These are phyloP conservation scores for Clanis bilineata DNA, from an alignment of 2,888 invertebrate species.

Conservation along the genomic window DNA sequence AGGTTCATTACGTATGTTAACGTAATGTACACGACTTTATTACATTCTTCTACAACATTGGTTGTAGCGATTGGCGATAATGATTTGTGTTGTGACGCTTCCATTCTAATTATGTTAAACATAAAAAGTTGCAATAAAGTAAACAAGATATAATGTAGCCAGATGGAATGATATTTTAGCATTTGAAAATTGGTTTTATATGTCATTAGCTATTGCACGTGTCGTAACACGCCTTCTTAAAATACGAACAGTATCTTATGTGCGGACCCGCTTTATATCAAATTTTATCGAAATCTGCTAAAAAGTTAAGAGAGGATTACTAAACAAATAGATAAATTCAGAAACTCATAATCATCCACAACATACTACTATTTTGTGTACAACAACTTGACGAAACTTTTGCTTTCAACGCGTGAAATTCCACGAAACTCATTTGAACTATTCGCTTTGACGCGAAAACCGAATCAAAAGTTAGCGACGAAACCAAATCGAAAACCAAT, in stretches of 20 bases:
- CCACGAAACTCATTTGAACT: not conserved
- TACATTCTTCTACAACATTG: not conserved
- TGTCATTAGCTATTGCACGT: too few relatives aligned
- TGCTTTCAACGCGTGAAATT: not conserved
- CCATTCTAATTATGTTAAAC: not conserved
- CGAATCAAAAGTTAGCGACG: not conserved
- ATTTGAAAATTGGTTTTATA: too few relatives aligned
- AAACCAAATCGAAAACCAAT: not conserved
- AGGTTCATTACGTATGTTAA: constrained; percentile 50
- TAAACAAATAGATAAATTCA: too few relatives aligned
- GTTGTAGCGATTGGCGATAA: not conserved
- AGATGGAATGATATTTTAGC: too few relatives aligned
- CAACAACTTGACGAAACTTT: not conserved
- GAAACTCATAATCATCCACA: too few relatives aligned
- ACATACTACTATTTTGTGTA: not conserved
- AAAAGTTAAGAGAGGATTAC: too few relatives aligned
- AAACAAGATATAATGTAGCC: too few relatives aligned
- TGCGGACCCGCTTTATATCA: too few relatives aligned
- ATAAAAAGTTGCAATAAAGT: not conserved
- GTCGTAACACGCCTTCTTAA: too few relatives aligned
- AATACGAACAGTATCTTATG: too few relatives aligned
- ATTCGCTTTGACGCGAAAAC: not conserved
- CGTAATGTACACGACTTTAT: constrained; percentile 16
- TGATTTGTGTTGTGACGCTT: not conserved
- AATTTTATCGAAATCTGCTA: too few relatives aligned